phyloP scores from a whole-genome alignment of 2,888 invertebrate species.

The Bimastos eiseni region DNA sequence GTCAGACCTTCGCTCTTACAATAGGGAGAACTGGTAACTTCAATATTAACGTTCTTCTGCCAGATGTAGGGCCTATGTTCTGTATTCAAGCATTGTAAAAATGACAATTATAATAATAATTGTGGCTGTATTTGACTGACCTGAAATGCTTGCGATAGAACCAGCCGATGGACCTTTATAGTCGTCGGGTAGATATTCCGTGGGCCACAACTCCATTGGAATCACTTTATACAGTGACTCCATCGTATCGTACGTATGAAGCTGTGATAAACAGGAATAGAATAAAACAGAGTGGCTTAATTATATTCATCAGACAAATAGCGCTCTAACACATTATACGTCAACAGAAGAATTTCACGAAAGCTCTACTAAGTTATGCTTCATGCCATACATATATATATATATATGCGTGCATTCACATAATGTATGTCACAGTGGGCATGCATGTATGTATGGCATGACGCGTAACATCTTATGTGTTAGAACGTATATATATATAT shows the following conservation, averaged over 20 bases:
- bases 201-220: constrained; percentile 35
- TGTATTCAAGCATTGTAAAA: background rate
- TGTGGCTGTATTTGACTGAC: background rate
- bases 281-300: background rate
- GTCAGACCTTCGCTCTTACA: background rate
- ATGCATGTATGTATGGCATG: too few species aligned
- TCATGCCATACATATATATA: too few species aligned
- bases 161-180: constrained; percentile 38
- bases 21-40: background rate
- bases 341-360: too few species aligned
- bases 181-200: constrained; percentile 38
- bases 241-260: constrained; percentile 30
- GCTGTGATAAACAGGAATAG: constrained; percentile 22
- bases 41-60: too few species aligned
- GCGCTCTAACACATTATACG: too few species aligned
- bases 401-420: too few species aligned
- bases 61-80: background rate
- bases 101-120: background rate
- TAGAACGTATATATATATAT: too few species aligned
- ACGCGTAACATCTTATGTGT: too few species aligned
- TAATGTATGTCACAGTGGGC: too few species aligned
- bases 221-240: constrained; percentile 34
- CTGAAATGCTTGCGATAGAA: constrained; percentile 23
- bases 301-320: background rate
- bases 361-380: too few species aligned